A percentile compares a stretch with the other conserved stretches of the same genome.
Conservation (phyloP, 2,113 vertebrate genomes). For the Pollimyrus isidori region DNA sequence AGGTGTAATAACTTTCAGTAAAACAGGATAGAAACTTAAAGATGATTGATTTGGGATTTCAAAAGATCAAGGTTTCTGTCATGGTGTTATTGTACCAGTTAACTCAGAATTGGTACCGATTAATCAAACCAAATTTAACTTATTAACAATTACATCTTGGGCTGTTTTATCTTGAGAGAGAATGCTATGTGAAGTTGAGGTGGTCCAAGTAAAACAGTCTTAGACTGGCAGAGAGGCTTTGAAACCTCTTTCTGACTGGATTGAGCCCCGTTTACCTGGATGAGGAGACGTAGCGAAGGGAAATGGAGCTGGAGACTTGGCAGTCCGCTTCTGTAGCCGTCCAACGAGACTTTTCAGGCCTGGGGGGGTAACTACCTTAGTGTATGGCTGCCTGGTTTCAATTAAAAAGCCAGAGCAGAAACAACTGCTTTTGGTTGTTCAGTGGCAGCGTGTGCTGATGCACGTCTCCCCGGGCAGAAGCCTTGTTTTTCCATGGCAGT, state of each 20-base stretch:
- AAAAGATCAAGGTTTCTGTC: background rate
- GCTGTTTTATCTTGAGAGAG: background rate
- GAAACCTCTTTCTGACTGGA: background rate
- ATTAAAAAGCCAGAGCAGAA: background rate
- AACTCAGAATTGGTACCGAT: background rate
- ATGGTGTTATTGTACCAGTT: background rate
- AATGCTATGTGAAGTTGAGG: background rate
- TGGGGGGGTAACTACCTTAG: background rate
- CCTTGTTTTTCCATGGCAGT: background rate
- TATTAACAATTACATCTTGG: background rate
- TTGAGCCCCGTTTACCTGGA: background rate
- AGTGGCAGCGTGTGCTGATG: background rate
- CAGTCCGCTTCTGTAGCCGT: background rate
- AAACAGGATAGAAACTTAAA: background rate
- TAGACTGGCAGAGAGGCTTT: background rate
- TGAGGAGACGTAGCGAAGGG: background rate
- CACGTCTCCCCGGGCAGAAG: background rate
- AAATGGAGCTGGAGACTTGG: background rate
- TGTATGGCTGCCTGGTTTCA: background rate
- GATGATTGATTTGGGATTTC: background rate
- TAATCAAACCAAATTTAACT: background rate
- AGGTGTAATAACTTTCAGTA: background rate
- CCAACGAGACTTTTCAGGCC: background rate
- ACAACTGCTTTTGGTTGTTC: background rate
- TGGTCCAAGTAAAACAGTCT: background rate